These are phyloP conservation scores for Plutomurus gul DNA, from an alignment of 1,140 invertebrate species.

Conservation along the genomic window DNA sequence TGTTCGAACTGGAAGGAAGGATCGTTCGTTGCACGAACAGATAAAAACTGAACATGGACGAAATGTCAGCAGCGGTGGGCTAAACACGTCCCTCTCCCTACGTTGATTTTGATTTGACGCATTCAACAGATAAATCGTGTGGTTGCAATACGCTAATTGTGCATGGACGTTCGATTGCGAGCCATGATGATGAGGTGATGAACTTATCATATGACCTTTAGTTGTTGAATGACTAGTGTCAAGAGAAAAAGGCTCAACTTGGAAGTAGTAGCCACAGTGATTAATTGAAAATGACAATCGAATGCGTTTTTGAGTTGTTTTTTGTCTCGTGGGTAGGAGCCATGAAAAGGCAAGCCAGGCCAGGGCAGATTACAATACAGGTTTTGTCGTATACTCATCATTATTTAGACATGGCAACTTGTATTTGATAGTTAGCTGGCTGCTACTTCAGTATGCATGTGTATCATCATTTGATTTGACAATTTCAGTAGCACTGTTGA, in stretches of 20 bases:
- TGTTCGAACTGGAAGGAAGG: no score
- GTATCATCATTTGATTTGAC: slow-evolving; percentile 21
- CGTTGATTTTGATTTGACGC: slow-evolving; percentile 12
- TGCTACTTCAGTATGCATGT: slow-evolving; percentile 4
- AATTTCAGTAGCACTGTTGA: slow-evolving; percentile 14
- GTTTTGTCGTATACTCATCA: slow-evolving; percentile 12
- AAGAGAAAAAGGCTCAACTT: slow-evolving; percentile 2
- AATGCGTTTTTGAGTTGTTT: slow-evolving; percentile 1
- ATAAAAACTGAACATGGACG: no score
- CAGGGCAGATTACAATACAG: slow-evolving; percentile 9
- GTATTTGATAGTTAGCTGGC: not conserved
- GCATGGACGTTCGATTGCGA: not conserved
- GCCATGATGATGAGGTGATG: slow-evolving; percentile 4
- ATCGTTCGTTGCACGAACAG: no score
- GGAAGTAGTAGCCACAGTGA: slow-evolving; percentile 10
- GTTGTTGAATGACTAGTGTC: slow-evolving; percentile 17
- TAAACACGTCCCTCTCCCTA: no score
- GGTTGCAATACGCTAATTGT: not conserved
- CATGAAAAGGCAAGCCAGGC: slow-evolving; percentile 12
- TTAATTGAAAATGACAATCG: slow-evolving; percentile 25
- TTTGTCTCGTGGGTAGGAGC: slow-evolving; percentile 27
- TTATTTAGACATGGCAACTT: not conserved
- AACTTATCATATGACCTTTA: slow-evolving; percentile 22
- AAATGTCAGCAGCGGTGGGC: no score
- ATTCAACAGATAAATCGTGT: not conserved